Evolutionary conservation across 2,113 vertebrate species (phyloP), one percentile per base, ranked within the genome.

Genomic region (Camelus dromedarius): DNA sequence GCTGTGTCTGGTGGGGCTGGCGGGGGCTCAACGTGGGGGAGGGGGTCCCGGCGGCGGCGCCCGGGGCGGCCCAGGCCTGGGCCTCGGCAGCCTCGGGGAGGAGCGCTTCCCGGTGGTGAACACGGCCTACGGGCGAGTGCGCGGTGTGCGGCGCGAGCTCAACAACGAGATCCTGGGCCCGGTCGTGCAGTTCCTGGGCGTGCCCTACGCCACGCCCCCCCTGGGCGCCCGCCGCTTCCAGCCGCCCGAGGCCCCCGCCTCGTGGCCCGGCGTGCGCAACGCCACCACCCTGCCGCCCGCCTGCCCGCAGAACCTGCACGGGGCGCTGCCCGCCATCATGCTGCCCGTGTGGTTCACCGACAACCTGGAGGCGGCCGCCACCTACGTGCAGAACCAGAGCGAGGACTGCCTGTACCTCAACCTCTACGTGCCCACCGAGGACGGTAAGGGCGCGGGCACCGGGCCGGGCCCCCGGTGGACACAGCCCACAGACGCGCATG

Each of bases 401-500:
- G 99, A 99, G 97, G 99, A 99, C 97, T 99, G 99, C 97, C 99
- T 99, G 95, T 99, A 99, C 98, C 99, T 99, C 98, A 99, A 99
- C 89, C 93, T 99, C 99, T 99, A 99, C 95, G 99, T 99, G 76
- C 99, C 99, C 98, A 99, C 99, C 7, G 99, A 99, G 98, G 99
- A 99, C 82, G 99, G 99, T 99, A 98, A 99, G 99, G 98, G 80
- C 58, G 24, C 52, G 62, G 89, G 89, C 85, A 93, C 91, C n/a
- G 84, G 70, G 66, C 84, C 19, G 75, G 88, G 95, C 62, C 66
- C 28, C 75, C 72, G 1, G 35, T 64, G 89, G 72, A 85, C 93
- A 69, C 67, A 75, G 76, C 96, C 96, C 97, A 86, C 91, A 95
- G 11, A 94, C 28, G 22, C 56, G 8, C 97, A 97, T 2, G 42